Percentiles rank a stretch among this genome's conserved stretches.
Conservation (phyloP, 2,797 vertebrate species). For the Tarsius wallacei region DNA sequence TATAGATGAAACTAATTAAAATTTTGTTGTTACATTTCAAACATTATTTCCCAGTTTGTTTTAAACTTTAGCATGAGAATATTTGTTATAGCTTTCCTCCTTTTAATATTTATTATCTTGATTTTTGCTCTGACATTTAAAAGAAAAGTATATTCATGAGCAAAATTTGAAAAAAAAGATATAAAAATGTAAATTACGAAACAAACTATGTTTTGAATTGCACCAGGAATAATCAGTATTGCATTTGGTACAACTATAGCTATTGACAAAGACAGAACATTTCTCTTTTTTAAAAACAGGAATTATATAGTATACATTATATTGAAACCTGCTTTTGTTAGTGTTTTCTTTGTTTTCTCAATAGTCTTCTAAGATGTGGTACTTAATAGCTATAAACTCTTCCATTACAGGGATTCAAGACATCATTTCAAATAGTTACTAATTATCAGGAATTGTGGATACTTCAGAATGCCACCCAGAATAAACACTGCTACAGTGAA, state of each 20-base stretch:
- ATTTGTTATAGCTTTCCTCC: conserved; percentile 64
- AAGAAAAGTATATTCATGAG: conserved; percentile 57
- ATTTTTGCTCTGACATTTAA: conserved; percentile 67
- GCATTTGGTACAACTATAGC: not conserved
- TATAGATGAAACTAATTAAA: conserved; percentile 55
- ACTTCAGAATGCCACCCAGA: not conserved
- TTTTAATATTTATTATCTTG: not conserved
- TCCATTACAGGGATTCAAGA: not conserved
- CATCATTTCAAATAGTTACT: not conserved
- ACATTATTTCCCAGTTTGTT: conserved; percentile 56
- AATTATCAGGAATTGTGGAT: not conserved
- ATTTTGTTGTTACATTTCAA: conserved; percentile 15
- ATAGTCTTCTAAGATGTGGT: not conserved
- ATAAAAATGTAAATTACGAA: conserved; percentile 59
- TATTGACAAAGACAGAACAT: not conserved
- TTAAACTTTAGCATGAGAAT: conserved; percentile 14
- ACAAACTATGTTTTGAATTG: conserved; percentile 25
- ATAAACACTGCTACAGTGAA: not conserved
- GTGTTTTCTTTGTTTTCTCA: not conserved
- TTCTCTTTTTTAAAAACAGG: not conserved
- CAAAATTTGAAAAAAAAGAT: conserved; percentile 66
- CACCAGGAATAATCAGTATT: conserved; percentile 37
- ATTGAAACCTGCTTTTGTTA: not conserved
- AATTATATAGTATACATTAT: not conserved
- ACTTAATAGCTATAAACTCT: not conserved